phyloP scores from a whole-genome alignment of 2,797 vertebrate genomes.

The Pseudopleuronectes americanus region DNA sequence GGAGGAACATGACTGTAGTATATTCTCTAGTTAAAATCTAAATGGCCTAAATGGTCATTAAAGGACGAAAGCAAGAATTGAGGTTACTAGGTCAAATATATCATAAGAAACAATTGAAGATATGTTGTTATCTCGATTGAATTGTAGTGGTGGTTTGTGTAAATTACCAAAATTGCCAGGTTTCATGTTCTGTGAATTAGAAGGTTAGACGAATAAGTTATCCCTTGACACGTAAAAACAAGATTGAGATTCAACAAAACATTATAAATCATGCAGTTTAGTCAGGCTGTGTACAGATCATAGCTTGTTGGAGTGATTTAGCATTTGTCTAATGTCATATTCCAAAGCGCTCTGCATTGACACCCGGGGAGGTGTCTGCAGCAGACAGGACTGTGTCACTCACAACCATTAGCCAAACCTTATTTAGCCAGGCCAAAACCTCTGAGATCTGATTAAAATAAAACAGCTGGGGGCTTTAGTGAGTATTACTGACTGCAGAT shows the following conservation, averaged over 20 bases:
- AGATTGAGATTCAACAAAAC: slow-evolving; percentile 3
- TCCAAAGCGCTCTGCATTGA: slow-evolving; percentile 15
- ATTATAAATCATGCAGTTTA: background rate
- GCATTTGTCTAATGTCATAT: slow-evolving; percentile 25
- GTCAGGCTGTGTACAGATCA: background rate
- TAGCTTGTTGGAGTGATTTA: background rate
- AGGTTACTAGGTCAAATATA: no score
- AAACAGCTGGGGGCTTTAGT: slow-evolving; percentile 79
- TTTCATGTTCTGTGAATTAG: background rate
- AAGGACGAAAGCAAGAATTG: no score
- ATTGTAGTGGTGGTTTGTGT: no score
- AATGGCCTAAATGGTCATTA: background rate
- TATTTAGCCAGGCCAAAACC: slow-evolving; percentile 67
- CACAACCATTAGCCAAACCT: slow-evolving; percentile 59
- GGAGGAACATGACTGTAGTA: background rate
- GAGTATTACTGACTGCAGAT: slow-evolving; percentile 70
- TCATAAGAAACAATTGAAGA: no score
- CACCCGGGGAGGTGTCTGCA: slow-evolving; percentile 28
- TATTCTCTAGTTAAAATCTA: background rate
- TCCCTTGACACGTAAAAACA: background rate
- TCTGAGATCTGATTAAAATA: slow-evolving; percentile 77
- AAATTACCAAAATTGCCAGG: no score
- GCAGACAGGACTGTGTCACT: slow-evolving; percentile 51
- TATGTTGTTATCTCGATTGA: no score
- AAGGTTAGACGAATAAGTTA: background rate